Base-by-base conservation (phyloP, 2,113 vertebrate genomes). In the Pyrgilauda ruficollis region DNA sequence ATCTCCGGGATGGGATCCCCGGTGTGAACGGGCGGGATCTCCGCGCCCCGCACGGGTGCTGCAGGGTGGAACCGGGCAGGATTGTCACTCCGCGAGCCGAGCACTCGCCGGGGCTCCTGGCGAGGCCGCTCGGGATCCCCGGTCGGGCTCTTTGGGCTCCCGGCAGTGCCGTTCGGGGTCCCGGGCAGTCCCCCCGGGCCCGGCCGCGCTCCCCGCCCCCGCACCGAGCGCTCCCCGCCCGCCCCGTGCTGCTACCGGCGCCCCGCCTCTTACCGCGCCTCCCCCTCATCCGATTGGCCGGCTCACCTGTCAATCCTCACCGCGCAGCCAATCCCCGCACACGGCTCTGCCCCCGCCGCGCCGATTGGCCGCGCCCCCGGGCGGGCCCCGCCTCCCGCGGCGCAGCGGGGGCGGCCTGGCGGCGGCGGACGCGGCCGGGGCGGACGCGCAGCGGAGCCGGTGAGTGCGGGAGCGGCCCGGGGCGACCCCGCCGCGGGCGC, bases 291-390 rank as follows among this genome's bases (percentile, higher is more conserved):
- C 69, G 39, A 73, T 55, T 73, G 69, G 50, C 2, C 37, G 1
- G 0, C 2, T 13, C 2, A 2, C 5, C 15, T 30, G 37, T 26
- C 69, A 53, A 10, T 72, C 69, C 1, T 7, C 28, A 24, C 39
- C 39, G 39, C 39, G 10, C 39, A 39, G 5, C 68, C 35, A 72
- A 13, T 72, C 68, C 8, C 6, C 21, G 6, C 20, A 4, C 37
- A 2, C 10, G 27, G 47, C 9, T 15, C 33, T 35, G 33, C 64
- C 64, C 44, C 33, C 44, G 23, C 44, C 33, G 23, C 44, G 15
- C 58, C 23, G 58, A 53, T 52, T 52, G 50, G 50, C 50, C 50
- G 27, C 27, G 27, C 27, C 27, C 27, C 27, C 27, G 15, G 50
- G 50, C 50, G 27, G 50, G 50, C 50, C 27, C 50, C 50, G 50